phyloP scores from a whole-genome alignment of 2,113 vertebrate genomes.

The Hymenochirus boettgeri region DNA sequence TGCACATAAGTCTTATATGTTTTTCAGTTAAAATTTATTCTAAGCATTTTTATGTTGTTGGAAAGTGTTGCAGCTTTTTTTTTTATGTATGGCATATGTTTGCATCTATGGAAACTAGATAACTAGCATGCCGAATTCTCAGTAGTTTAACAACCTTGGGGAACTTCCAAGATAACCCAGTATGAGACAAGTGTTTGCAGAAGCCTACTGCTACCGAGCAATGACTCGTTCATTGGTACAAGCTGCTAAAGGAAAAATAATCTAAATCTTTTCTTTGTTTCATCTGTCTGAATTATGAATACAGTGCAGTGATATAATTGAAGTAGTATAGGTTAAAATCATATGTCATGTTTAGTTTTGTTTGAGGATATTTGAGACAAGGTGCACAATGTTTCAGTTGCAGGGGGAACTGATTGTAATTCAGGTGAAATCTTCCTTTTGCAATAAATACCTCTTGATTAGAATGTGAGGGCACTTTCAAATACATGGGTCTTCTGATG shows the following conservation, averaged over 20 bases:
- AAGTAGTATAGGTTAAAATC: not conserved
- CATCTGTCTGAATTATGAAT: not conserved
- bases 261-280: not conserved
- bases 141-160: constrained; percentile 14
- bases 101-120: constrained; percentile 3
- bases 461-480: constrained; percentile 14
- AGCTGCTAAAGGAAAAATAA: not conserved
- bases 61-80: too few relatives aligned
- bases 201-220: not conserved
- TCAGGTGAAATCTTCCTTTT: not conserved
- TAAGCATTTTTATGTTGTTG: too few relatives aligned
- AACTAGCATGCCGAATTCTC: constrained; percentile 3
- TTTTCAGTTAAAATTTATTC: too few relatives aligned
- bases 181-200: constrained; percentile 14
- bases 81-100: not conserved
- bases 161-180: constrained; percentile 21
- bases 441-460: constrained; percentile 6
- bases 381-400: not conserved
- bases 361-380: not conserved
- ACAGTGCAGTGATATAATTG: not conserved
- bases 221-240: not conserved
- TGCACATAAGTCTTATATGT: too few relatives aligned
- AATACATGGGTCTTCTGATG: constrained; percentile 11
- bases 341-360: not conserved
- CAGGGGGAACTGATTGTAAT: not conserved